phyloP scores from a whole-genome alignment of 2,113 vertebrate genomes.

The Platysternon megacephalum region DNA sequence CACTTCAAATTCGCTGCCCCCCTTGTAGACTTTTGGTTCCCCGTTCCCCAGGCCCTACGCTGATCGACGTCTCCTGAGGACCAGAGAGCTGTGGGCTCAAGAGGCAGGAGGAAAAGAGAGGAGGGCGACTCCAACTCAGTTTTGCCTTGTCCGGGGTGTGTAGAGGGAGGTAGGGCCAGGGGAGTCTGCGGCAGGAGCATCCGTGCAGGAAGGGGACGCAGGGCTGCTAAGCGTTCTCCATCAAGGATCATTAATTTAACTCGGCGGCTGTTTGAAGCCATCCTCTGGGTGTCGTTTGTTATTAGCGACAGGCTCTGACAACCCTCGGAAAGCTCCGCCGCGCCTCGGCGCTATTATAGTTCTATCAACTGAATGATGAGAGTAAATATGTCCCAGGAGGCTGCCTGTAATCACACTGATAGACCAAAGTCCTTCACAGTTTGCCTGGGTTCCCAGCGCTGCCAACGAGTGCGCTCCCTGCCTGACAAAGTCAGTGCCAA shows the following conservation, averaged over 20 bases:
- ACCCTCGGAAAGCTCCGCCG: neutral
- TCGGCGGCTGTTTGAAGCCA: neutral
- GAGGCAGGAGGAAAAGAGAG: neutral
- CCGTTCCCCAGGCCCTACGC: too few relatives aligned
- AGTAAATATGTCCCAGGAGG: accelerated
- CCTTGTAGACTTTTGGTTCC: neutral
- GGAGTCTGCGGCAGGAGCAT: neutral
- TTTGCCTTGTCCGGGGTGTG: neutral
- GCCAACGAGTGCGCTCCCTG: accelerated
- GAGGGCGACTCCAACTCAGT: neutral
- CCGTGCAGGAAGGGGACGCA: neutral
- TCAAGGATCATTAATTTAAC: accelerated
- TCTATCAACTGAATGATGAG: neutral
- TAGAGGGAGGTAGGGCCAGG: neutral
- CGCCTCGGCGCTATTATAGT: accelerated
- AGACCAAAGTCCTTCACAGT: neutral
- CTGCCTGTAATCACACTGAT: accelerated
- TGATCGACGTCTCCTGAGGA: neutral
- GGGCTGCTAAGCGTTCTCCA: neutral
- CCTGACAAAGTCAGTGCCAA: neutral
- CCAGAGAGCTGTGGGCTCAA: neutral
- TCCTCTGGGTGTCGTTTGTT: neutral
- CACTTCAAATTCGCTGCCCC: neutral
- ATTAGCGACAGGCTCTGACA: neutral
- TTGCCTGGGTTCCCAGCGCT: neutral